Evolutionary conservation across 2,888 invertebrate species (phyloP), one percentile per base, ranked within the genome.

Genomic region (Leptopilina drosophilae): DNA sequence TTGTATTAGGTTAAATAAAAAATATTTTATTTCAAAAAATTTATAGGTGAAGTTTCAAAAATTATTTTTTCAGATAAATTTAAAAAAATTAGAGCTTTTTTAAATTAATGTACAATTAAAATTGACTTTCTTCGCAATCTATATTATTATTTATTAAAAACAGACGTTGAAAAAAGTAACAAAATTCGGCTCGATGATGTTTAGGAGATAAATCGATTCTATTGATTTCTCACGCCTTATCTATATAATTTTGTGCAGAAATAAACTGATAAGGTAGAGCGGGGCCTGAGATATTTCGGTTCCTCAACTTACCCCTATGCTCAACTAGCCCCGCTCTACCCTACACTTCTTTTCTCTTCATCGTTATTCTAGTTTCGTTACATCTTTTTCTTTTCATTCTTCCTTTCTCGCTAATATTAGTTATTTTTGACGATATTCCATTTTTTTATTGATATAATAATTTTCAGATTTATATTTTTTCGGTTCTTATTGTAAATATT

Each of bases 161-260:
- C 9, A 20, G 62, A 62, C 20, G 7, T 62, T 62, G 49, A 49
- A 49, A 49, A 49, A 62, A 20, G 20, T 15, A 62, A 62, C 15
- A 20, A 20, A 62, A 62, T 62, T 62, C 9, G 20, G 62, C 62
- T 62, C 15, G 62, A 62, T 62, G 15, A 20, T 62, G 8, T 20
- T 33, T 62, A 62, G 7, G 62, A 62, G 20, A 20, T 15, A 62
- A 62, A 62, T 62, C 20, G 62, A 15, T 62, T 62, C 62, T 62
- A 62, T 62, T 62, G 62, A 62, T 62, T 62, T 62, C 62, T 62
- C 62, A 62, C 62, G 20, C 20, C 62, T 62, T 20, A 62, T 15
- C 59, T 15, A 59, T 59, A 62, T 62, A 7, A 20, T 62, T 62
- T 15, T 9, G n/a, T 62, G 62, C 62, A 62, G 62, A 20, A 62